Base-by-base conservation (phyloP, 2,888 invertebrate species). In the Trichogramma evanescens region DNA sequence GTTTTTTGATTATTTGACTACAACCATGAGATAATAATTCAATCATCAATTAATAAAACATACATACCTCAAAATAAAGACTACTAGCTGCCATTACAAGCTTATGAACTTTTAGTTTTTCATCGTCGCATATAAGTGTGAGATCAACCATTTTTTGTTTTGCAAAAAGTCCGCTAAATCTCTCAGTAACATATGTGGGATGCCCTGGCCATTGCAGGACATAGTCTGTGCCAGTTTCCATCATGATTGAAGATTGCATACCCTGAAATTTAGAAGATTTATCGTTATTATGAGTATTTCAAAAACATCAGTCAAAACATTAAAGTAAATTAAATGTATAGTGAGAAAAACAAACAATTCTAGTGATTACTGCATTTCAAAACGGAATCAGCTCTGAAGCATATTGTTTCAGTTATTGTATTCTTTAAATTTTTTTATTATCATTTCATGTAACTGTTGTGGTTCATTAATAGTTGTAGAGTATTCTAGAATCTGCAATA, bases 91-190 rank as follows among this genome's bases (percentile, higher is more conserved):
- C 88, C 63, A 89, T 80, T 63, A 89, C 86, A 64, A 86, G 84
- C 78, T 88, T 87, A 72, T 89, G 89, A 52, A 88, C 88, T 73
- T 87, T 84, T 68, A 89, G 81, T 68, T 87, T 86, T 72, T 88
- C 87, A 53, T 86, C 87, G 70, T 88, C 87, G 73, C 89, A 89
- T 81, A 86, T 86, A 51, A 89, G 82, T 55, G 87, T 88, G 76
- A 89, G 84, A 74, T 89, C 89, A 49, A 89, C 89, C 65, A 89
- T 80, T 61, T 85, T 85, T 74, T 89, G 88, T 74, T 86, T 84
- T 78, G 88, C 87, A 72, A 89, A 81, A 49, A 89, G 79, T 71
- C 86, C 85, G 65, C 88, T 87, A 72, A 89, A 84, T 71, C 85
- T 83, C 56, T 85, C 84, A 74, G 86, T 82, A 67, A 88, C 80